Conservation (phyloP, 2,113 vertebrate genomes). For the Rhipidura dahli region DNA sequence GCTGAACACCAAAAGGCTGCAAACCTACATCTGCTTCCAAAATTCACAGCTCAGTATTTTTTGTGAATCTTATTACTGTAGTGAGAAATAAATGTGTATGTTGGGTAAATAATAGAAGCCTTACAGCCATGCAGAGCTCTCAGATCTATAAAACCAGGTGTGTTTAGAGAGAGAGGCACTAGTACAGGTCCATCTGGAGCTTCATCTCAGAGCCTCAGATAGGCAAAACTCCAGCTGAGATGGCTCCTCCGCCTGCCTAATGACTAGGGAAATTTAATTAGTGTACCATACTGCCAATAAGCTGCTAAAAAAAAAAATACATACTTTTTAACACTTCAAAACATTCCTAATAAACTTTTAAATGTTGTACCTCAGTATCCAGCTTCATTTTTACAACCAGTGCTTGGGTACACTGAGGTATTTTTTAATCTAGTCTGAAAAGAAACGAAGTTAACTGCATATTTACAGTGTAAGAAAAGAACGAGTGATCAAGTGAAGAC, state of each 20-base stretch:
- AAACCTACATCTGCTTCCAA: background rate
- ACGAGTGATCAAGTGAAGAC: background rate
- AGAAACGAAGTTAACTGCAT: background rate
- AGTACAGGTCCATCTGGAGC: background rate
- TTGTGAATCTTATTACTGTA: background rate
- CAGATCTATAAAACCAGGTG: background rate
- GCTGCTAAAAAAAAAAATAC: background rate
- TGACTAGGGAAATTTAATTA: background rate
- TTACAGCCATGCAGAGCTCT: background rate
- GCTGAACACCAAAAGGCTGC: background rate
- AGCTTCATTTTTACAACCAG: background rate
- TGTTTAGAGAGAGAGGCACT: background rate
- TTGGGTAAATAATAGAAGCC: background rate
- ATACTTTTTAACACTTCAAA: background rate
- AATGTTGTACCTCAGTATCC: background rate
- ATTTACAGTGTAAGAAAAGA: background rate
- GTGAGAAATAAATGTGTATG: background rate
- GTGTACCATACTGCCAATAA: background rate
- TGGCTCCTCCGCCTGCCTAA: background rate
- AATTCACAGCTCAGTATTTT: background rate
- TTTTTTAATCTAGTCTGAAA: background rate
- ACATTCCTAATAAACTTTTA: background rate
- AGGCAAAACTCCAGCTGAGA: background rate
- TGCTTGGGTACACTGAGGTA: background rate
- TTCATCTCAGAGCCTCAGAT: background rate